Evolutionary conservation across 2,113 vertebrate species (phyloP), one percentile per base, ranked within the genome.

Genomic region (Benthochromis sp.): DNA sequence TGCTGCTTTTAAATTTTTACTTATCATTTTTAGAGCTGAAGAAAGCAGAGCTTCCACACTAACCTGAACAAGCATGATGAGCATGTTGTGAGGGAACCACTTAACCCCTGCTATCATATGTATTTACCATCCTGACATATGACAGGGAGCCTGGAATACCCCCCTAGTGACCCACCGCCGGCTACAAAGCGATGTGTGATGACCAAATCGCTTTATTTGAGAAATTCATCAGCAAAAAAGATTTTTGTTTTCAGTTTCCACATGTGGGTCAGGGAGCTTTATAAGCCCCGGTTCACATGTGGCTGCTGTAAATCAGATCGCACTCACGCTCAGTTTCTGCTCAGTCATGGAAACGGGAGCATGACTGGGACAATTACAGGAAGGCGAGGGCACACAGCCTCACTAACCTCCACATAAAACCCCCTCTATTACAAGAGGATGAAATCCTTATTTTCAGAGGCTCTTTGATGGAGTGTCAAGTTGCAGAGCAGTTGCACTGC

Each of bases 331-430:
- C 81, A 24, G 29, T 78, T 88, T 89, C 76, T 92, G 86, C 87
- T 78, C 55, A 29, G 84, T 93, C 85, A 85, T 89, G 83, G 92
- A 92, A 95, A 94, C 85, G 83, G 81, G 52, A 79, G 81, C 82
- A 73, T 43, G 81, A 92, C 69, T 24, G 24, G 16, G 86, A 95
- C 92, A 94, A 94, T 93, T 31, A 80, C 92, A 93, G 93, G 93
- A 95, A 93, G 84, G 40, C 3, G 2, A 55, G 85, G 52, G 24
- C 78, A 76, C 24, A 50, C 55, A 79, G 85, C 69, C 53, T 78
- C 71, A 2, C 47, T 91, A 83, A 89, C 93, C 91, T 94, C 90
- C 27, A 53, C 81, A 86, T 86, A 55, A 93, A 95, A 94, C 92
- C 89, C 54, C 81, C 82, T 80, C 88, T 71, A 61, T 85, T 59